Conservation (phyloP, 1,140 invertebrate genomes). For the Drosophila saltans region DNA sequence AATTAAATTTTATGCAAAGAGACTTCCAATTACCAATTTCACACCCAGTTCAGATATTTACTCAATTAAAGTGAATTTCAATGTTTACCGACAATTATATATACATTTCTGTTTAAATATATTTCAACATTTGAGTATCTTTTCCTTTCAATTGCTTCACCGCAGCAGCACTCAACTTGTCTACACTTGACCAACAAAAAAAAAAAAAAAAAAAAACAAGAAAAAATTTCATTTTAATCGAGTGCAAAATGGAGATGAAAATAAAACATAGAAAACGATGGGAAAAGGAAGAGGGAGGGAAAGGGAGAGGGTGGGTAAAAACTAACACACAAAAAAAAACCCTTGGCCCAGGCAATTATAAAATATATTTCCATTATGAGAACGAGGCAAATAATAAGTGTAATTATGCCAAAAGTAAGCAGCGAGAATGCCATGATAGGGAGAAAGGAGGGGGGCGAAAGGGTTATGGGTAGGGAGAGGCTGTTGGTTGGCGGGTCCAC, state of each 20-base stretch:
- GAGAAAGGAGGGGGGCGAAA: background rate
- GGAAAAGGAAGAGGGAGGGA: too few species aligned
- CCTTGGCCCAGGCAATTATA: conserved; percentile 58
- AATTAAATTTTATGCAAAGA: background rate
- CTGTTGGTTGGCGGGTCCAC: conserved; percentile 40
- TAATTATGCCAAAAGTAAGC: conserved; percentile 69
- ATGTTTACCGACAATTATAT: background rate
- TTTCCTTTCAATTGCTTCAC: conserved; percentile 10
- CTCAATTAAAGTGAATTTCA: background rate
- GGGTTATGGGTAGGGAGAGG: background rate
- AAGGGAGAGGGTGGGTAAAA: conserved; percentile 11
- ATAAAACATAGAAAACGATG: background rate
- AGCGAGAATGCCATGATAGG: background rate
- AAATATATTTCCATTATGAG: conserved; percentile 69
- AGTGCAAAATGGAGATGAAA: conserved; percentile 33
- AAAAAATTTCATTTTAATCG: conserved; percentile 43
- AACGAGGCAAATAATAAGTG: conserved; percentile 44
- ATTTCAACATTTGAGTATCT: conserved; percentile 16
- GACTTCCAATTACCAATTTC: too few species aligned
- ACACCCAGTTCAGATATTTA: background rate
- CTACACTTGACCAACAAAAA: conserved; percentile 25
- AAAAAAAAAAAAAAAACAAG: background rate
- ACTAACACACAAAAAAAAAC: conserved; percentile 38
- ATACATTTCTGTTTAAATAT: background rate
- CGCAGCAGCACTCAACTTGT: conserved; percentile 12